Evolutionary conservation across 2,888 invertebrate genomes (phyloP), one percentile per base, ranked within the genome.

Genomic region (Dryocosmus kuriphilus): DNA sequence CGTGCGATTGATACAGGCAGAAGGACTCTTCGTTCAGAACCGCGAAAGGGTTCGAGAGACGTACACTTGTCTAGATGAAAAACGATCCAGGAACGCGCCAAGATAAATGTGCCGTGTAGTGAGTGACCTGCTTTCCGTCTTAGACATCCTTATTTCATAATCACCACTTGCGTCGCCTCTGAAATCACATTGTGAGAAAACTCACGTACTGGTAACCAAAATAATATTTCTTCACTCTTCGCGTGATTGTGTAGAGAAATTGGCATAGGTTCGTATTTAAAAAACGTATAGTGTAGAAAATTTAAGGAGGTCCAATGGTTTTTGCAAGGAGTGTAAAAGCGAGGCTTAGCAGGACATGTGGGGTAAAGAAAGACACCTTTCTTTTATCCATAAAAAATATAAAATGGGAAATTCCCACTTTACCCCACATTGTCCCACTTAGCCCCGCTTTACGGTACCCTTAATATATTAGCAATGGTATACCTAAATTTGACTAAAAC

Each of bases 91-190:
- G 57, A 57, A 57, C 22, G 24, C 4, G 14, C 57, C 11, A 14
- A 57, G 57, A 57, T 57, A 57, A 57, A 57, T 57, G 57, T 24
- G 57, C 57, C 57, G 57, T 24, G n/a, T 7, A 51, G 7, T 14
- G 11, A 46, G 24, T 57, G 57, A 57, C 57, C 57, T 57, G 57
- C 57, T 57, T 24, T 57, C 24, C 22, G 24, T n/a, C 57, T 24
- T 57, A 57, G 57, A 57, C 57, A 57, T 57, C 57, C 57, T 57
- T 57, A 57, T 57, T 57, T 24, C 51, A 51, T 51, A 51, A 51
- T 51, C 51, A n/a, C 7, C 51, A 51, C 51, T n/a, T 51, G 51
- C 51, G n/a, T 51, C 51, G n/a, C 51, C 51, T 51, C n/a, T 51
- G n/a, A 51, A 51, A 51, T n/a, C 19, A n/a, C 51, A 51, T 51